Evolutionary conservation across 2,113 vertebrate species (phyloP), one percentile per base, ranked within the genome.

Genomic region (Psilopogon haemacephalus): DNA sequence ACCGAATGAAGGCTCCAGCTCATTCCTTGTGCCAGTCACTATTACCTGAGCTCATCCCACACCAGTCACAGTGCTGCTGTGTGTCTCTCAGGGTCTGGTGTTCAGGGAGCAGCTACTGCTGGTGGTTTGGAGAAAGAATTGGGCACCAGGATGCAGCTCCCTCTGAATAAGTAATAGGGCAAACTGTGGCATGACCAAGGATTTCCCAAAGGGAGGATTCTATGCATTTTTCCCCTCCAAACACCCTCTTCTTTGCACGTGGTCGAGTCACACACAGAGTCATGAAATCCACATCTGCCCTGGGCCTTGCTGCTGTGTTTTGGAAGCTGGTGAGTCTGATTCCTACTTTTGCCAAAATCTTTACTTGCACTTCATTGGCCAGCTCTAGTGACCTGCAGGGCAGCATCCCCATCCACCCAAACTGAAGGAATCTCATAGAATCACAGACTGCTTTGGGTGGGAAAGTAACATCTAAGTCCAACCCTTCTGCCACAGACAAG

Each of bases 291-390:
- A 71, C 35, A 60, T 11, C 37, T 42, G 8, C 30, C 38, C 6
- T 73, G 77, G 30, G 30, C 27, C 37, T 82, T 70, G n/a, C 64
- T 83, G 60, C 8, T 70, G 5, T 14, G 20, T 74, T 88, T 70
- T 30, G 16, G 46, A 68, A 74, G 38, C 15, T 18, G 28, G 8
- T 46, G 46, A 90, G n/a, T 28, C 67, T 77, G 68, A 33, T 46
- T 59, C 76, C 68, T 48, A 10, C 19, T 84, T 70, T 15, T 85
- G 28, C 14, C 70, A 68, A 83, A 73, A 52, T 8, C 17, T 64
- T 75, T 26, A 26, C 0, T 5, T 2, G 2, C 1, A 0, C 55
- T 83, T 79, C 46, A 80, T 11, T 0, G 1, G 16, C 58, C 3
- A 60, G 30, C 15, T 59, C 5, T 35, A 50, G 30, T 10, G 82